Base-by-base conservation (phyloP, 2,888 invertebrate species). In the Lasioglossum marginatum region DNA sequence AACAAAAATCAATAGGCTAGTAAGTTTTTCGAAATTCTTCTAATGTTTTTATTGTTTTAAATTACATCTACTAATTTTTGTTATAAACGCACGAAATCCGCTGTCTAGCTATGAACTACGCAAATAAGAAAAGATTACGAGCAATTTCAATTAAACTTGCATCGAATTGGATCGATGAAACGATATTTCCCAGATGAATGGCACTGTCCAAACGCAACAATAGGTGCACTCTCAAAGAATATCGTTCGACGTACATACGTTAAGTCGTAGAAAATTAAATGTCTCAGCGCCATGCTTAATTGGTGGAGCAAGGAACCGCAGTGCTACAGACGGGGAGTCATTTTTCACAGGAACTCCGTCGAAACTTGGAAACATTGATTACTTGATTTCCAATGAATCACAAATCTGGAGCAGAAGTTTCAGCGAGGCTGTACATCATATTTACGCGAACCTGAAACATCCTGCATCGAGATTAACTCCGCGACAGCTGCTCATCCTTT, bases 351-450 rank as follows among this genome's bases (percentile, higher is more conserved):
- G 10, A 8, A 16, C 27, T 4, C 6, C 8, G 16, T 27, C 34
- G 43, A 23, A 72, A 45, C 72, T 45, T 72, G 48, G 72, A 31
- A 45, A 31, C 6, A 45, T 48, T 23, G 72, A 43, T 45, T 72
- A 31, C 31, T 34, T 48, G 27, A 31, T 48, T 31, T 68, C 34
- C 23, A 68, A 37, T 37, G 23, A 37, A 68, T 12, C 23, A 37
- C 23, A n/a, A n/a, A 23, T 23, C 37, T n/a, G 12, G 23, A 34
- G 10, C 68, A 23, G 37, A 4, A 34, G 23, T 34, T 66, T 31
- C 34, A 23, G 8, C 19, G 31, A 34, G 34, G 19, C 34, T 66
- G 23, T 66, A 10, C 10, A 23, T 34, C 34, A 66, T 34, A 66
- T 34, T 66, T 34, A 66, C 34, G 6, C 34, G 31, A 23, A 63